Conservation (phyloP, 2,888 invertebrate genomes). For the Drosophila mettleri region DNA sequence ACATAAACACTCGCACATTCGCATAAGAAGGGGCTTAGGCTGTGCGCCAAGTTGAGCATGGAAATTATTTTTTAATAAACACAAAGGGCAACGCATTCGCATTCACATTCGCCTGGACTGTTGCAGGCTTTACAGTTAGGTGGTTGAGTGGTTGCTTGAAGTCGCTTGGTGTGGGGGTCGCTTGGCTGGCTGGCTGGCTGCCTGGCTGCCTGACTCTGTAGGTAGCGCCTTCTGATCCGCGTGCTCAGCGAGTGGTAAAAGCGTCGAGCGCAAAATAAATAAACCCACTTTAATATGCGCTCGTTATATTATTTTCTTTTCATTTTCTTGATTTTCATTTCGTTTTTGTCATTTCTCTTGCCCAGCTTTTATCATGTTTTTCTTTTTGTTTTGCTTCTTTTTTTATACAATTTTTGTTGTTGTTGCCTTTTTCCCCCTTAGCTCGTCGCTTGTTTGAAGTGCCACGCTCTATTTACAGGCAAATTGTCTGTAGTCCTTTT, state of each 20-base stretch:
- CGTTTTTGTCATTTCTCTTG: conserved; percentile 25
- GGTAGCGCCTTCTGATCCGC: conserved; percentile 15
- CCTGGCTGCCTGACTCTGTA: not conserved
- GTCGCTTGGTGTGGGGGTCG: not conserved
- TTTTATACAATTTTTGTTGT: conserved; percentile 33
- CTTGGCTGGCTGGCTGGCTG: not conserved
- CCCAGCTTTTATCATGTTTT: conserved; percentile 60
- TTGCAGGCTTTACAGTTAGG: conserved; percentile 3
- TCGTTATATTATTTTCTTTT: conserved; percentile 80
- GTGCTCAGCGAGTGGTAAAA: conserved; percentile 63
- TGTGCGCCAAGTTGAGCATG: conserved; percentile 70
- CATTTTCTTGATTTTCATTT: conserved; percentile 74
- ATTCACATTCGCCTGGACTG: conserved; percentile 36
- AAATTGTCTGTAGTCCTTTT: conserved; percentile 81
- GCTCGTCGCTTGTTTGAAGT: conserved; percentile 72
- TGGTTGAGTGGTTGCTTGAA: not conserved
- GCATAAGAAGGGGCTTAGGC: conserved; percentile 33
- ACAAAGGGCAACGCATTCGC: conserved; percentile 49
- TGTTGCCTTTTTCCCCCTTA: conserved; percentile 36
- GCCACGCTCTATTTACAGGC: conserved; percentile 81
- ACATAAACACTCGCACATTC: conserved; percentile 23
- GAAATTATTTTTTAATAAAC: conserved; percentile 82
- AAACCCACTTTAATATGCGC: conserved; percentile 81
- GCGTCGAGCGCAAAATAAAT: conserved; percentile 78
- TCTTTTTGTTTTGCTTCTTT: conserved; percentile 51